phyloP scores from a whole-genome alignment of 2,113 vertebrate genomes.

The Eudyptes chrysolophus region DNA sequence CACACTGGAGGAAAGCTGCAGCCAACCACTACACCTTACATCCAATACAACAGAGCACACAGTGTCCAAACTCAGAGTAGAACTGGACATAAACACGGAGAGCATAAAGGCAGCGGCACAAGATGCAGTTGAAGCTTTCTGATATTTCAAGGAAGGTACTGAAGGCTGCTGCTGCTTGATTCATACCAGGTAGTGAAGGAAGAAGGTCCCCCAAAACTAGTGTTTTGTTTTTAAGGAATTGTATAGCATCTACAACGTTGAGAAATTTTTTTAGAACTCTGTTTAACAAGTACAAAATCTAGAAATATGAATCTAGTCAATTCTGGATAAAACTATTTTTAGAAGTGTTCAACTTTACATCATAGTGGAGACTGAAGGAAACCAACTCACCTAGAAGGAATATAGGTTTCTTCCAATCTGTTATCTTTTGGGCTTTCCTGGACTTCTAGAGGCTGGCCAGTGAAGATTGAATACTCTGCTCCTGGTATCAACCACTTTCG shows the following conservation, averaged over 20 bases:
- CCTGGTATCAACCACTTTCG: conserved; percentile 77
- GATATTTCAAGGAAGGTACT: not conserved
- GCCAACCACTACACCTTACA: not conserved
- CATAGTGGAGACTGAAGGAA: not conserved
- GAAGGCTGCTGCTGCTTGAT: not conserved
- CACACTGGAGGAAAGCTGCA: not conserved
- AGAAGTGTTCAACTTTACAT: not conserved
- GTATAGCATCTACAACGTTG: not conserved
- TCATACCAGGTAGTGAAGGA: not conserved
- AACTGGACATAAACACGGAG: not conserved
- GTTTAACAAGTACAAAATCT: not conserved
- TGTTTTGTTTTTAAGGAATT: not conserved
- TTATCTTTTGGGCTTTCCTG: conserved; percentile 22
- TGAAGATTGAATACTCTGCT: conserved; percentile 80
- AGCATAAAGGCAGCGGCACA: accelerated
- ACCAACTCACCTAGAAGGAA: conserved; percentile 58
- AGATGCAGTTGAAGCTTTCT: not conserved
- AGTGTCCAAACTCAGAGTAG: not conserved
- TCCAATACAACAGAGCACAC: no score
- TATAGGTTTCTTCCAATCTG: conserved; percentile 28
- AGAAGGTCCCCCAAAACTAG: not conserved
- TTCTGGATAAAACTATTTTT: not conserved
- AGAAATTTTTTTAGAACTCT: not conserved
- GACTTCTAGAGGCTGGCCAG: conserved; percentile 74
- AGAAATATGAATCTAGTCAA: not conserved